Evolutionary conservation across 2,888 invertebrate genomes (phyloP).

Genomic region (Monopis laevigella): DNA sequence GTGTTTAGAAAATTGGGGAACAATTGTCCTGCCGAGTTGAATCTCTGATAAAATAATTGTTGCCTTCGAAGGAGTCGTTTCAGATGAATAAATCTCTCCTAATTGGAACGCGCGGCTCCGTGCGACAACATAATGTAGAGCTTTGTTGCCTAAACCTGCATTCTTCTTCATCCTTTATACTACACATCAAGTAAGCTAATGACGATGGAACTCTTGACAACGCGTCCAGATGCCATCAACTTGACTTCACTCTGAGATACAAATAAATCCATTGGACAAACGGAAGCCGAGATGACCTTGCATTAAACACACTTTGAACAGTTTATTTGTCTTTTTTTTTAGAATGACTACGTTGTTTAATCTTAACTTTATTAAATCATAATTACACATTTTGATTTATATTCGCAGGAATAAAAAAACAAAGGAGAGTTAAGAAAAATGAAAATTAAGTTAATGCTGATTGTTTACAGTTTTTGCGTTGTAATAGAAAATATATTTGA

Average conservation of each 20-base stretch:
- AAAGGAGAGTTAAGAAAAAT: too few species aligned
- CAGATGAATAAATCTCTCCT: constrained; percentile 57
- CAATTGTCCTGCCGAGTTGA: constrained; percentile 56
- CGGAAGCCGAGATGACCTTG: too few species aligned
- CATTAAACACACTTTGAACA: too few species aligned
- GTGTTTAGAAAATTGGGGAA: constrained; percentile 61
- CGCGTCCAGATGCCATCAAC: constrained; percentile 30
- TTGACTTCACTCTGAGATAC: constrained; percentile 6
- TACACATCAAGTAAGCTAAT: constrained; percentile 44
- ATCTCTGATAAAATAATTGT: constrained; percentile 44
- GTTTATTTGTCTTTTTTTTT: too few species aligned
- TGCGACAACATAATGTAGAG: constrained; percentile 55
- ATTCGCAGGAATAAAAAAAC: too few species aligned
- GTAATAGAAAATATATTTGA: too few species aligned
- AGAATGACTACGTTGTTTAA: too few species aligned
- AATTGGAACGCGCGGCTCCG: constrained; percentile 52
- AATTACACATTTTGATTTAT: too few species aligned
- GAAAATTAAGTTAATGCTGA: too few species aligned
- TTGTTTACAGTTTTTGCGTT: too few species aligned
- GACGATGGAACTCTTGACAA: constrained; percentile 43
- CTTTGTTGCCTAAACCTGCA: constrained; percentile 45
- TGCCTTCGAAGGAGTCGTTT: constrained; percentile 47
- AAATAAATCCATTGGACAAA: constrained; percentile 1
- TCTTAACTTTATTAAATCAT: too few species aligned
- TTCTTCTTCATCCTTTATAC: constrained; percentile 43